A percentile compares a stretch with the other conserved stretches of the same genome.
phyloP scores from a whole-genome alignment of 2,113 vertebrate species.

The Lepus americanus region DNA sequence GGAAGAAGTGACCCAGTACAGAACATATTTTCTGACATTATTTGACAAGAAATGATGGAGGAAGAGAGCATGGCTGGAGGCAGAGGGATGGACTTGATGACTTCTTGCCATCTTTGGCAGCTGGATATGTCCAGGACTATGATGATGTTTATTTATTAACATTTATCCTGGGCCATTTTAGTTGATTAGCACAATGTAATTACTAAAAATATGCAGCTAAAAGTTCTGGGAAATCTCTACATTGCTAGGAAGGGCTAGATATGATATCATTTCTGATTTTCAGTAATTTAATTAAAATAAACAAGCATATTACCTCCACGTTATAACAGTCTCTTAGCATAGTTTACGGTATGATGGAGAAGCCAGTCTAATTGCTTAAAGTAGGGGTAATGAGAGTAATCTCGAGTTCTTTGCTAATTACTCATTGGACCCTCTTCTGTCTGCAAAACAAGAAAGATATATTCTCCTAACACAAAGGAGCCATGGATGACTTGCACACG shows the following conservation, averaged over 20 bases:
- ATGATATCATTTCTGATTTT: conserved; percentile 84
- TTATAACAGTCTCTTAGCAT: conserved; percentile 56
- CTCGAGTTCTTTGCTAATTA: conserved; percentile 61
- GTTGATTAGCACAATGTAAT: conserved; percentile 85
- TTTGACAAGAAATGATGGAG: conserved; percentile 42
- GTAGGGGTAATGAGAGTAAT: background rate
- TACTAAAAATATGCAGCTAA: conserved; percentile 82
- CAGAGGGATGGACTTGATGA: conserved; percentile 31
- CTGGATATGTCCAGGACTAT: conserved; percentile 68
- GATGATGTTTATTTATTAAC: conserved; percentile 83
- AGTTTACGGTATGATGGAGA: conserved; percentile 65
- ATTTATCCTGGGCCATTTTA: conserved; percentile 81
- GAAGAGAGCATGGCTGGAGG: conserved; percentile 35
- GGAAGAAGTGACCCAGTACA: background rate
- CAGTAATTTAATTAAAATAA: conserved; percentile 83
- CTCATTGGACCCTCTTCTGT: background rate
- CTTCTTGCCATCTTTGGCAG: conserved; percentile 71
- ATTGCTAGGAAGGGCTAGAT: conserved; percentile 82
- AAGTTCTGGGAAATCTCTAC: conserved; percentile 82
- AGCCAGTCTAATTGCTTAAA: conserved; percentile 65
- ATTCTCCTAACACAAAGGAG: background rate
- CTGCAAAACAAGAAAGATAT: background rate
- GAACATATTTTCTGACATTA: background rate
- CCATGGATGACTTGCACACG: background rate
- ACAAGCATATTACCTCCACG: conserved; percentile 78